Conservation (phyloP, 2,797 vertebrate species). For the Hoplostethus atlanticus region DNA sequence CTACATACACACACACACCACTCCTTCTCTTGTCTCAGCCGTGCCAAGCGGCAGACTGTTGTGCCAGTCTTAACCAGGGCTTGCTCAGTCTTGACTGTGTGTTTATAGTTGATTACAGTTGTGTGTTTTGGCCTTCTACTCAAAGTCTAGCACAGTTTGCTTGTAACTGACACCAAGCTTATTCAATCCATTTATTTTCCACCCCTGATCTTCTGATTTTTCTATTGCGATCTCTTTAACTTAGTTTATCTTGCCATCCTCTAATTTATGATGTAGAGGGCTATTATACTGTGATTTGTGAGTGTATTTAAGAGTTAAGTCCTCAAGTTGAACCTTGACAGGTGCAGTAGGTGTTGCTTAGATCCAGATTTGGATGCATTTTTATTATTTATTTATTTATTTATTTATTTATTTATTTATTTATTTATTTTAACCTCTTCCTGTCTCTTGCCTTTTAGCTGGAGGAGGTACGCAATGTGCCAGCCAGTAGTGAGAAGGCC, state of each 20-base stretch:
- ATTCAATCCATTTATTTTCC: constrained; percentile 26
- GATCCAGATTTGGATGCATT: constrained; percentile 11
- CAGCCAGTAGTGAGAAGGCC: constrained; percentile 84
- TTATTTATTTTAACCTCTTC: constrained; percentile 11
- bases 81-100: constrained; percentile 50
- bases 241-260: constrained; percentile 13
- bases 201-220: constrained; percentile 17
- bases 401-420: not conserved
- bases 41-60: constrained; percentile 52
- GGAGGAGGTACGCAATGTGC: constrained; percentile 88
- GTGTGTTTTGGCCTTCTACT: constrained; percentile 49
- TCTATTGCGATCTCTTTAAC: constrained; percentile 11
- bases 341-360: constrained; percentile 22
- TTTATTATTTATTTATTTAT: constrained; percentile 11
- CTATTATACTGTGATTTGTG: constrained; percentile 1
- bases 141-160: constrained; percentile 26
- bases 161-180: not conserved
- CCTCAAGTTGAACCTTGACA: constrained; percentile 18
- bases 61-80: constrained; percentile 61
- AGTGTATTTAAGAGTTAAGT: constrained; percentile 16
- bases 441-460: constrained; percentile 79
- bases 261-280: constrained; percentile 2
- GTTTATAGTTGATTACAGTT: constrained; percentile 66
- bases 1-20: constrained; percentile 42
- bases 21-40: constrained; percentile 53